phyloP scores from a whole-genome alignment of 2,797 vertebrate species.

The Esox lucius region DNA sequence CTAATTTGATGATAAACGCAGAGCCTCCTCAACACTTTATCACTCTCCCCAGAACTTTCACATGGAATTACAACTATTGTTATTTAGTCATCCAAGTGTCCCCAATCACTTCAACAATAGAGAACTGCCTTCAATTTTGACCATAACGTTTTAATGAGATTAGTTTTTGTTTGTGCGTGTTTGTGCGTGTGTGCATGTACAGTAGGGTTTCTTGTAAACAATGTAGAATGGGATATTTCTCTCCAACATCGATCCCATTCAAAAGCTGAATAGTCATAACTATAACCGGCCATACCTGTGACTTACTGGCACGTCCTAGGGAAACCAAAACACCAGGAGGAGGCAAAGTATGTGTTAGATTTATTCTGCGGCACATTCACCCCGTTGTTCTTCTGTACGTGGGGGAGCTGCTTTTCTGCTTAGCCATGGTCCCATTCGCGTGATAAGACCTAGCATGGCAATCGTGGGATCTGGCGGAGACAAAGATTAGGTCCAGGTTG shows the following conservation, averaged over 20 bases:
- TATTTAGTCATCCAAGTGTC: slow-evolving; percentile 52
- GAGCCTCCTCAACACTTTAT: slow-evolving; percentile 45
- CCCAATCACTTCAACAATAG: slow-evolving; percentile 45
- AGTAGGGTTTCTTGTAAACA: neutral
- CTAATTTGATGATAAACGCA: slow-evolving; percentile 55
- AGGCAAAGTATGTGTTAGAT: slow-evolving; percentile 41
- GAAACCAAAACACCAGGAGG: slow-evolving; percentile 7
- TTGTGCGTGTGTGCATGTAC: slow-evolving; percentile 1
- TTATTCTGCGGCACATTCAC: slow-evolving; percentile 52
- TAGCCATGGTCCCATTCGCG: slow-evolving; percentile 52
- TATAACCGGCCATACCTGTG: slow-evolving; percentile 2
- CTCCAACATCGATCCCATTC: slow-evolving; percentile 14
- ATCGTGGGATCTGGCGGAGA: slow-evolving; percentile 66
- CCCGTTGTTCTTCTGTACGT: slow-evolving; percentile 32
- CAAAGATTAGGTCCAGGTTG: slow-evolving; percentile 76
- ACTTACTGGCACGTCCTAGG: neutral
- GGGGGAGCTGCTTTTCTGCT: slow-evolving; percentile 6
- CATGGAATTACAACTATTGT: slow-evolving; percentile 62
- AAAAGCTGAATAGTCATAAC: slow-evolving; percentile 22
- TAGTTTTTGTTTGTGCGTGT: slow-evolving; percentile 27
- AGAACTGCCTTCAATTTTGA: slow-evolving; percentile 36
- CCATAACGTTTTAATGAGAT: slow-evolving; percentile 46
- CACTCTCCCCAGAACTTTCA: slow-evolving; percentile 47
- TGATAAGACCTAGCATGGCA: slow-evolving; percentile 68
- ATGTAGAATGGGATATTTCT: slow-evolving; percentile 11